phyloP scores from a whole-genome alignment of 2,797 vertebrate genomes.

The Philypnodon macrostomus region DNA sequence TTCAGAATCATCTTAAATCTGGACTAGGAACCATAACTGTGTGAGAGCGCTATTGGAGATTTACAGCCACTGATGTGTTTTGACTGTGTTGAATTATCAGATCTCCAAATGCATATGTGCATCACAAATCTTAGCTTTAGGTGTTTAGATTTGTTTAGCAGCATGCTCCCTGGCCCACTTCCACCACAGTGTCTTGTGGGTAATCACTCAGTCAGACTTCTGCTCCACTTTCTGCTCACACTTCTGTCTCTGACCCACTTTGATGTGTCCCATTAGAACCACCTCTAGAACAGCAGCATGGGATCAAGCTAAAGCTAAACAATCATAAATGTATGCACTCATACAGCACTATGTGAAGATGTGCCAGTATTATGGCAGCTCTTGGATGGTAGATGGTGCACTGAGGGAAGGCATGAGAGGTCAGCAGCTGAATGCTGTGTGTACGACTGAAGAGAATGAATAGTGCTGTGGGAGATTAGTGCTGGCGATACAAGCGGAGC shows the following conservation, averaged over 20 bases:
- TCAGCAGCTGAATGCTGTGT: constrained; percentile 48
- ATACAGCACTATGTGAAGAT: constrained; percentile 22
- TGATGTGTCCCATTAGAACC: constrained; percentile 48
- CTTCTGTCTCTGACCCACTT: constrained; percentile 72
- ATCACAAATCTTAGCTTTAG: constrained; percentile 52
- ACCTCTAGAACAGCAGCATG: constrained; percentile 20
- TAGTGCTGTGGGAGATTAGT: constrained; percentile 67
- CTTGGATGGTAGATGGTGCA: constrained; percentile 25
- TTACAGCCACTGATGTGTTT: constrained; percentile 19
- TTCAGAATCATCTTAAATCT: no score
- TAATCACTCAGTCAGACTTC: constrained; percentile 69
- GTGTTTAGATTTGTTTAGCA: constrained; percentile 71
- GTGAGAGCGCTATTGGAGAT: not conserved
- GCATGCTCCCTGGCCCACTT: constrained; percentile 73
- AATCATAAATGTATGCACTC: constrained; percentile 16
- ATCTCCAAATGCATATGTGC: constrained; percentile 40
- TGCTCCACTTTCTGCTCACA: constrained; percentile 69
- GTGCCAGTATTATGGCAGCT: constrained; percentile 38
- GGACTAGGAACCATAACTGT: no score
- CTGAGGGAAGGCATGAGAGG: constrained; percentile 54
- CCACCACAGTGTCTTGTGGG: constrained; percentile 59
- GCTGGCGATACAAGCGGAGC: constrained; percentile 60
- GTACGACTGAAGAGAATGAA: constrained; percentile 55
- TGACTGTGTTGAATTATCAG: constrained; percentile 30
- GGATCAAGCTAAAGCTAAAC: constrained; percentile 27